Evolutionary conservation across 2,113 vertebrate species (phyloP).

Genomic region (Erythrolamprus reginae): DNA sequence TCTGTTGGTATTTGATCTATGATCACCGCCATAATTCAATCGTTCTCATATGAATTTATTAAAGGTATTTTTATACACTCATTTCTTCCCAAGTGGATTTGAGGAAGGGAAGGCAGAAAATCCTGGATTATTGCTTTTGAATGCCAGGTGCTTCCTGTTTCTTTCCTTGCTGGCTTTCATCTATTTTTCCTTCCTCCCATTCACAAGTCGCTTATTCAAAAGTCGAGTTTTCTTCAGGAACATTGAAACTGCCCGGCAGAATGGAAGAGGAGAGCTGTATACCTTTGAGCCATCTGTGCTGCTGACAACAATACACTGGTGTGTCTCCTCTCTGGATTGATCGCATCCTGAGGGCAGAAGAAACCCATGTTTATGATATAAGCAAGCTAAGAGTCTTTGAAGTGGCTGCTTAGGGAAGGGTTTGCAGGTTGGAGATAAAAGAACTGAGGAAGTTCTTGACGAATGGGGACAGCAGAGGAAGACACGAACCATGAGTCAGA

Average conservation of each 20-base stretch:
- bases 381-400: slow-evolving; percentile 41
- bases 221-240: slow-evolving; percentile 20
- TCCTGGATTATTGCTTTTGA: slow-evolving; percentile 37
- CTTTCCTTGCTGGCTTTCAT: neutral
- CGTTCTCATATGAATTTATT: slow-evolving; percentile 1
- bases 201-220: slow-evolving; percentile 18
- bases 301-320: slow-evolving; percentile 36
- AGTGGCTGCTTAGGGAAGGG: slow-evolving; percentile 38
- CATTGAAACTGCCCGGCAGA: slow-evolving; percentile 36
- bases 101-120: slow-evolving; percentile 22
- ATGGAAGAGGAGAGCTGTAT: slow-evolving; percentile 8
- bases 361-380: slow-evolving; percentile 44
- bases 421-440: slow-evolving; percentile 30
- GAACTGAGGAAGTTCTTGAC: neutral
- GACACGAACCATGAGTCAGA: neutral
- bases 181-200: neutral
- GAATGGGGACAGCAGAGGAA: neutral
- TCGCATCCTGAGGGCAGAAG: slow-evolving; percentile 37
- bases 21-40: neutral
- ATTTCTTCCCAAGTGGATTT: slow-evolving; percentile 22
- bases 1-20: neutral
- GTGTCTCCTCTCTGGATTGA: slow-evolving; percentile 36
- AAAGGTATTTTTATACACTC: neutral
- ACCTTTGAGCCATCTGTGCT: slow-evolving; percentile 42
- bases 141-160: slow-evolving; percentile 41